Base-by-base conservation (phyloP, 2,113 vertebrate genomes). In the Apus apus region DNA sequence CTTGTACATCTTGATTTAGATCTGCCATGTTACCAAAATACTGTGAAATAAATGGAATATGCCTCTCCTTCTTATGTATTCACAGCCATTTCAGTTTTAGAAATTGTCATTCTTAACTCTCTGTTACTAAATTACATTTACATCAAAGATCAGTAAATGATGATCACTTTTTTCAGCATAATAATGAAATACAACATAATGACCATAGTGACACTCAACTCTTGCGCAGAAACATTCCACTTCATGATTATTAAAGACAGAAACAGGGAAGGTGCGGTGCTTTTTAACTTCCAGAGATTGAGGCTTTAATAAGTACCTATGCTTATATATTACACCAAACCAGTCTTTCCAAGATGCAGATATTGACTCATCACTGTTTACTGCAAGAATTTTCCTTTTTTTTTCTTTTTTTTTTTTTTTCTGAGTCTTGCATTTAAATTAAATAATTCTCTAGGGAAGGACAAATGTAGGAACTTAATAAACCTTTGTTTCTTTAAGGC, bases 361-460 rank as follows among this genome's bases (percentile, higher is more conserved):
- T 91, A 87, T 45, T 82, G 78, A 82, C 62, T 95, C 30, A 73
- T 62, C 36, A 48, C 13, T 81, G 36, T 68, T 93, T 75, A 81
- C 58, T 79, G 54, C 50, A 85, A 71, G 27, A 80, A 70, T 65
- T 89, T 95, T 94, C 91, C 58, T 51, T 78, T 90, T 92, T 84
- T 56, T 84, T 94, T 84, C 93, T 65, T 38, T 27, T 19, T 48
- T 85, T 87, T 91, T 85, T 73, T 36, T 21, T 36, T 16, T 45
- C 38, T 70, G 13, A 2, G 15, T 78, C 57, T 90, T 95, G 48
- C 70, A 81, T 92, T 84, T 84, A 56, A 87, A 71, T 71, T n/a
- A 84, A 23, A 40, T 32, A 75, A 72, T 81, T 87, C 84, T 85
- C 91, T 53, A 73, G 25, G 32, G 84, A 85, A 72, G 36, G 61